These are phyloP conservation scores for Coracias cyanogaster DNA, from an alignment of 2,797 vertebrate genomes.

Conservation along the genomic window DNA sequence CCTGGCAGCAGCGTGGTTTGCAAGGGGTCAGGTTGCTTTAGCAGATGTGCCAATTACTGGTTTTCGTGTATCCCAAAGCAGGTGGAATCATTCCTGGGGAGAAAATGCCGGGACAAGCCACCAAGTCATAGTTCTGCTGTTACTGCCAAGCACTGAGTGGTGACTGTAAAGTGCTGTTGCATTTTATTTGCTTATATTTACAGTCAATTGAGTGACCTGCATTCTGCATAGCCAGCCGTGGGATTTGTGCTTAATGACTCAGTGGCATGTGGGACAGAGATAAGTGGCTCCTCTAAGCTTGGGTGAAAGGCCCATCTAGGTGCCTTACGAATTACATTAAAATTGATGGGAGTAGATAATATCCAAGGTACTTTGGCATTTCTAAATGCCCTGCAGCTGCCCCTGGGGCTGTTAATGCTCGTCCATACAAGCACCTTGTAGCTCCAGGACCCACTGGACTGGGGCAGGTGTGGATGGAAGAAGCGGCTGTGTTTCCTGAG, in stretches of 20 bases:
- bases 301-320: background rate
- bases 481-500: background rate
- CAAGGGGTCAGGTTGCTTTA: background rate
- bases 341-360: background rate
- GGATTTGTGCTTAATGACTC: background rate
- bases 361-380: rapidly evolving
- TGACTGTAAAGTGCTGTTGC: background rate
- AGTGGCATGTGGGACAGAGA: background rate
- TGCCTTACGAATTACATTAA: background rate
- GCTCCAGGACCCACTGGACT: background rate
- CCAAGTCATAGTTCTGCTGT: background rate
- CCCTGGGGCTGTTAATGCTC: background rate
- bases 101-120: background rate
- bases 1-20: background rate
- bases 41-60: background rate
- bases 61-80: background rate
- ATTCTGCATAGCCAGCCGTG: background rate
- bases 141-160: background rate
- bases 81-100: background rate
- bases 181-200: background rate
- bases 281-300: background rate
- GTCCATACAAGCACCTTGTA: background rate
- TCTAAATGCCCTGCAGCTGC: background rate
- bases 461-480: background rate
- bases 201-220: background rate